phyloP scores from a whole-genome alignment of 2,113 vertebrate genomes.

The Mirza zaza region DNA sequence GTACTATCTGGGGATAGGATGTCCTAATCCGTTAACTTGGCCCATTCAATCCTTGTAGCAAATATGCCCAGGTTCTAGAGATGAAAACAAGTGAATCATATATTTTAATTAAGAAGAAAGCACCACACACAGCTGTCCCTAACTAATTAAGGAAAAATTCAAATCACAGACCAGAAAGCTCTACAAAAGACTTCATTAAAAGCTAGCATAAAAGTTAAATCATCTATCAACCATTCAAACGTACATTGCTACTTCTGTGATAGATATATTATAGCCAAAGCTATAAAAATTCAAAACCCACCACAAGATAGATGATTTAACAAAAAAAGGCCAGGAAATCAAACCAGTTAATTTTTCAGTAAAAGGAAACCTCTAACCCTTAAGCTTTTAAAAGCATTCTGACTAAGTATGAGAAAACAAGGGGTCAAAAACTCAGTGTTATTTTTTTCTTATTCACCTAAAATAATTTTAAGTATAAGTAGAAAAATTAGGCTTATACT shows the following conservation, averaged over 20 bases:
- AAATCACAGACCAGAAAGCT: neutral
- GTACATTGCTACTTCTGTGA: neutral
- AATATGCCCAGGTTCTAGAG: neutral
- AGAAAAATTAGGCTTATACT: neutral
- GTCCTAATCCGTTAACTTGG: neutral
- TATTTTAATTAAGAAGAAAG: neutral
- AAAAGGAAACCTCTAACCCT: neutral
- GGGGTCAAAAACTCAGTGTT: neutral
- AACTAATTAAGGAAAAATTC: neutral
- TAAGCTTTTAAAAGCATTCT: conserved; percentile 34
- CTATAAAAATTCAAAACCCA: neutral
- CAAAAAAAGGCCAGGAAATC: conserved; percentile 1
- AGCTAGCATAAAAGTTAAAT: neutral
- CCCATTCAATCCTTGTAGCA: neutral
- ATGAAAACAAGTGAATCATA: neutral
- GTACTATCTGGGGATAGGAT: too few relatives aligned
- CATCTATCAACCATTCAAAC: neutral
- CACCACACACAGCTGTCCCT: neutral
- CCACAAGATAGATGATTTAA: neutral
- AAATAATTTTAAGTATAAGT: neutral
- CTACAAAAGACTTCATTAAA: neutral
- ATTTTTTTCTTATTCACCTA: neutral
- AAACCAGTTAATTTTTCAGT: conserved; percentile 28
- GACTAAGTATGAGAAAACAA: neutral
- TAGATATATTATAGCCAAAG: neutral